Base-by-base conservation (phyloP, 2,113 vertebrate species). In the Otolemur garnettii region DNA sequence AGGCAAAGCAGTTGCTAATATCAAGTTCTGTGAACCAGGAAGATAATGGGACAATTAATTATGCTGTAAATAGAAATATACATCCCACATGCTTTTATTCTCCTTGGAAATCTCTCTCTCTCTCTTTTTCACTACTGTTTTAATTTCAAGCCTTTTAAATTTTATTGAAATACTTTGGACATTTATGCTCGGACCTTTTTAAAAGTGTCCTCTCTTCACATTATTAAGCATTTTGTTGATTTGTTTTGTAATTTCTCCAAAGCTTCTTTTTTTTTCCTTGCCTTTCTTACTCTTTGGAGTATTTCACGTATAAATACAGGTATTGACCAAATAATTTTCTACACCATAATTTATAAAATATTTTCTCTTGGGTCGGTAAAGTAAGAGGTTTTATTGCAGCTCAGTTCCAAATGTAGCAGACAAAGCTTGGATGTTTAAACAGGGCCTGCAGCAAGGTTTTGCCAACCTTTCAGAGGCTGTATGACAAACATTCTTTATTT, bases 111-210 rank as follows among this genome's bases (percentile, higher is more conserved):
- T 66, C 35, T 88, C 14, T 91, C 8, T 69, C 14, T 66, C 38
- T 28, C 22, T 26, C 19, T 0, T 6, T 15, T 21, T 93, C 92
- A 71, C 80, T 83, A 74, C 93, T 84, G 75, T 59, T 98, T 96
- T 81, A 77, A n/a, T 87, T 87, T 93, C 55, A 89, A 97, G 93
- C 79, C 91, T 96, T 97, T 98, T 92, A 97, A 93, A 97, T 97
- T 98, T 97, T 98, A 91, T 98, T 97, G 96, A 98, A 98, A 98
- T 97, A 97, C 93, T 98, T 96, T 96, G 98, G 97, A 98, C 97
- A 97, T 98, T 98, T 98, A 98, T 98, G 79, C 92, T 79, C 64
- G 62, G 96, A 96, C 64, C 95, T 98, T 97, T 98, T 97, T 96
- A 97, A 98, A 98, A 97, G 97, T 98, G 98, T 97, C 96, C 97